Conservation (phyloP, 2,888 invertebrate genomes). For the Eurois occulta region DNA sequence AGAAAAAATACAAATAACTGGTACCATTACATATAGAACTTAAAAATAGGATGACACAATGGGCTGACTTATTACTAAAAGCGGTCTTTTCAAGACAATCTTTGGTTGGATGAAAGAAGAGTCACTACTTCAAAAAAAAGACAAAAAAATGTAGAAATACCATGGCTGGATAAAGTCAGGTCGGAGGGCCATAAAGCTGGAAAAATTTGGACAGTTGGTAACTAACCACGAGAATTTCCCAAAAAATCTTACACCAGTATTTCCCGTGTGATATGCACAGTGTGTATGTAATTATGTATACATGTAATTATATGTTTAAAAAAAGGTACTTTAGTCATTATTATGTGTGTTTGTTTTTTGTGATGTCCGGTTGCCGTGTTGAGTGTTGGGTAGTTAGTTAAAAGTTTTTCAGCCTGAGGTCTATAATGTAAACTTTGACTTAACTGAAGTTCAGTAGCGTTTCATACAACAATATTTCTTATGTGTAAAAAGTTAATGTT, state of each 20-base stretch:
- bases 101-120: background rate
- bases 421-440: background rate
- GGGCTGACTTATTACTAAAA: background rate
- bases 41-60: background rate
- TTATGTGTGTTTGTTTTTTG: slow-evolving; percentile 51
- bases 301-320: background rate
- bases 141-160: background rate
- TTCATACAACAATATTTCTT: background rate
- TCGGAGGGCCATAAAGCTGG: background rate
- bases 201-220: background rate
- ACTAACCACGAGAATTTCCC: background rate
- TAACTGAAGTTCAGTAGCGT: background rate
- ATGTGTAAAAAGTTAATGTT: background rate
- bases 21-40: background rate
- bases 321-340: slow-evolving; percentile 14
- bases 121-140: background rate
- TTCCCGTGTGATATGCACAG: background rate
- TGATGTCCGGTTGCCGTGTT: slow-evolving; percentile 50
- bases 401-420: background rate
- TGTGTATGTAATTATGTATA: slow-evolving; percentile 3
- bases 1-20: too few species aligned
- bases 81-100: background rate
- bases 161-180: background rate
- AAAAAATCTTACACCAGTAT: background rate
- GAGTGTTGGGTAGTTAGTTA: slow-evolving; percentile 31